These are phyloP conservation scores for Alauda arvensis DNA, from an alignment of 2,797 vertebrate genomes.

Conservation along the genomic window DNA sequence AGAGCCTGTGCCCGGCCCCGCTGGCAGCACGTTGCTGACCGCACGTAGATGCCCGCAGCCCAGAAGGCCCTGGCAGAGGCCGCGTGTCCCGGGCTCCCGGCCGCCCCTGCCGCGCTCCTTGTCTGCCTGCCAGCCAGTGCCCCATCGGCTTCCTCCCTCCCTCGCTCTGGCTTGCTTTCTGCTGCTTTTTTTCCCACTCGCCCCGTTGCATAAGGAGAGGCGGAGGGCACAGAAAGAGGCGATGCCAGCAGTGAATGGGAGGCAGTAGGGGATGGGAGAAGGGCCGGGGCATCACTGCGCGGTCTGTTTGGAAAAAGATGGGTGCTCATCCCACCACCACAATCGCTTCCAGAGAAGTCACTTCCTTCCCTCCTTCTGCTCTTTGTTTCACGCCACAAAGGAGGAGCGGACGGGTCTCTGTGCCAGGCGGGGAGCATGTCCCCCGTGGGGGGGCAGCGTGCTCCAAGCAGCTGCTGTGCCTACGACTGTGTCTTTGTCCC, in stretches of 20 bases:
- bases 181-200: neutral
- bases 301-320: neutral
- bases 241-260: neutral
- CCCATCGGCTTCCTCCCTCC: conserved; percentile 3
- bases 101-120: conserved; percentile 14
- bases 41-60: conserved; percentile 56
- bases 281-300: neutral
- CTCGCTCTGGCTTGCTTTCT: neutral
- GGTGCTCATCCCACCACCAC: neutral
- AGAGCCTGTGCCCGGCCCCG: neutral
- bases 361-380: conserved; percentile 25
- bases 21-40: conserved; percentile 39
- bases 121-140: conserved; percentile 47
- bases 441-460: neutral
- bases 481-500: neutral
- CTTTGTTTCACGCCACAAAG: conserved; percentile 33
- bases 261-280: neutral
- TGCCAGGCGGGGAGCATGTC: neutral
- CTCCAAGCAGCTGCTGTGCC: neutral
- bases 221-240: neutral
- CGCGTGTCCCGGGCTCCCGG: neutral
- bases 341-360: conserved; percentile 30
- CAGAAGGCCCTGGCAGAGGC: conserved; percentile 43
- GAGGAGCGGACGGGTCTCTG: neutral
- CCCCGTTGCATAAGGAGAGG: neutral